Conservation (phyloP, 2,797 vertebrate species). For the Mormyrops boulengeri region DNA sequence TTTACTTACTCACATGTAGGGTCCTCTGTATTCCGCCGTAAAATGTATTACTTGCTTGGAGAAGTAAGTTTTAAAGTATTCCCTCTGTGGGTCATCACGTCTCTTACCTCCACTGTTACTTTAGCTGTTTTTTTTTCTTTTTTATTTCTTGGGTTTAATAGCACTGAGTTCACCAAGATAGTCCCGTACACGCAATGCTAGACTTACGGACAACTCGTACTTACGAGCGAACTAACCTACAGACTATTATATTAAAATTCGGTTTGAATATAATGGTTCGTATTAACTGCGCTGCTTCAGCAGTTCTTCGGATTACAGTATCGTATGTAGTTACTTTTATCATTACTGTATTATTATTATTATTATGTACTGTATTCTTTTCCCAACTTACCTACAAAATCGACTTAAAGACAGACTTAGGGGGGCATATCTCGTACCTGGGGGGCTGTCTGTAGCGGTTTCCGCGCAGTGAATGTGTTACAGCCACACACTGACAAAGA, state of each 20-base stretch:
- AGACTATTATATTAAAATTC: background rate
- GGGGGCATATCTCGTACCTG: background rate
- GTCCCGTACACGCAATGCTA: background rate
- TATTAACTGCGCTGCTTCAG: background rate
- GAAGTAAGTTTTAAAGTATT: background rate
- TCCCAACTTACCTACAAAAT: background rate
- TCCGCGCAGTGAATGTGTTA: too few species aligned
- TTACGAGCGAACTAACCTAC: background rate
- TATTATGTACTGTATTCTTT: background rate
- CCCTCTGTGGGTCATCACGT: background rate
- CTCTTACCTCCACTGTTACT: background rate
- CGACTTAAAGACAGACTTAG: background rate
- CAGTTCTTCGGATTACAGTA: background rate
- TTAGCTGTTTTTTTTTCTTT: background rate
- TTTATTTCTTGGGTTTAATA: background rate
- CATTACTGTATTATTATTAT: background rate
- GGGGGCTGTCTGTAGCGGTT: background rate
- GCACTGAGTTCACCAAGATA: background rate
- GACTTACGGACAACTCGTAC: background rate
- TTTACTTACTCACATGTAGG: background rate
- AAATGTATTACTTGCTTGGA: background rate
- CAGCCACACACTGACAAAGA: background rate
- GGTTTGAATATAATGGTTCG: background rate
- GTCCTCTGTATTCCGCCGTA: background rate
- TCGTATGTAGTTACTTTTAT: too few species aligned